A percentile compares a stretch with the other conserved stretches of the same genome.
Evolutionary conservation across 1,140 invertebrate species (phyloP).

Genomic region (Acyrthosiphon pisum): DNA sequence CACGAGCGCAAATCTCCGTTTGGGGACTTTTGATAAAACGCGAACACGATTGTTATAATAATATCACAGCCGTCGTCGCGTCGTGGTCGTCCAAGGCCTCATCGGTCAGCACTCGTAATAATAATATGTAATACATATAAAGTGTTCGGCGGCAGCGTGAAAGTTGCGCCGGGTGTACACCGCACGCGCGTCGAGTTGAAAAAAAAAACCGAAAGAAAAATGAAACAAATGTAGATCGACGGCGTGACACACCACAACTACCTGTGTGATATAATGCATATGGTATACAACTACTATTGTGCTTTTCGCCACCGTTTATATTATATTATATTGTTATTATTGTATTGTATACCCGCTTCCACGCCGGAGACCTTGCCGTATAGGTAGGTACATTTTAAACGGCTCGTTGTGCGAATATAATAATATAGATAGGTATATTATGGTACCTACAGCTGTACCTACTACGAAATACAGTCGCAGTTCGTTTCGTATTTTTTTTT

Average conservation of each 20-base stretch:
- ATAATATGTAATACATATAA: not conserved
- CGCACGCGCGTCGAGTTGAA: not conserved
- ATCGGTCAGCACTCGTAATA: not conserved
- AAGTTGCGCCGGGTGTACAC: not conserved
- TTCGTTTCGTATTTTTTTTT: not conserved
- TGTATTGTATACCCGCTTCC: too few relatives aligned
- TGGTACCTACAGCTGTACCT: too few relatives aligned
- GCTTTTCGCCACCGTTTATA: too few relatives aligned
- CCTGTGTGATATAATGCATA: too few relatives aligned
- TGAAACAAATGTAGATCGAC: not conserved
- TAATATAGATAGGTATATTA: too few relatives aligned
- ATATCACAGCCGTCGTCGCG: too few relatives aligned
- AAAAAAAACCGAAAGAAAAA: not conserved
- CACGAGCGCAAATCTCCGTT: not conserved
- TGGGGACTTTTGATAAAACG: slow-evolving; percentile 9
- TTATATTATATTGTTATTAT: too few relatives aligned
- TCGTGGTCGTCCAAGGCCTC: slow-evolving; percentile 28
- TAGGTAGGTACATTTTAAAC: not conserved
- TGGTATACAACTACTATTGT: too few relatives aligned
- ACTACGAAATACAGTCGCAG: not conserved
- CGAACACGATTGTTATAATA: slow-evolving; percentile 28
- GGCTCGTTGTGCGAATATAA: not conserved
- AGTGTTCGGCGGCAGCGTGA: not conserved
- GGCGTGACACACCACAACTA: not conserved
- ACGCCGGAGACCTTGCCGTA: not conserved